Evolutionary conservation across 2,888 invertebrate genomes (phyloP).

Genomic region (Cryptocheilus praepositus): DNA sequence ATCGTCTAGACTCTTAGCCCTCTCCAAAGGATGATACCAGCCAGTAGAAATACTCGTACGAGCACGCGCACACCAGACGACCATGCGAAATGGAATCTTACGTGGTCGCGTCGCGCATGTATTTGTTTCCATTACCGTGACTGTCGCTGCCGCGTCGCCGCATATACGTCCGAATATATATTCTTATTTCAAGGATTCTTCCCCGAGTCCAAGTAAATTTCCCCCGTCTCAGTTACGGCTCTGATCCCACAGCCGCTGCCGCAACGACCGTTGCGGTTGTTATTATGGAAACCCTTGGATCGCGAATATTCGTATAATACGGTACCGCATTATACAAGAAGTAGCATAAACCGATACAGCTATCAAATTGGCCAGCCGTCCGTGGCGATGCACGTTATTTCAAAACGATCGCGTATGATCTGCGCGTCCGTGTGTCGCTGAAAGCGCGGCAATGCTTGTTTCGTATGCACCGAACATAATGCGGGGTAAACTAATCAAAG

Average conservation of each 20-base stretch:
- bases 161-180: constrained; percentile 9
- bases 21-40: constrained; percentile 1
- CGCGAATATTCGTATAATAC: constrained; percentile 25
- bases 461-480: too few species aligned
- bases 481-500: too few species aligned
- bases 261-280: constrained; percentile 23
- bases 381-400: too few species aligned
- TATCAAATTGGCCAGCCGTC: too few species aligned
- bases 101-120: constrained; percentile 4
- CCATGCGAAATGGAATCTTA: constrained; percentile 13
- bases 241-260: constrained; percentile 5
- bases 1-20: background rate
- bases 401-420: too few species aligned
- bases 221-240: constrained; percentile 5
- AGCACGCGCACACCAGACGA: background rate
- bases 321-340: constrained; percentile 8
- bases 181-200: constrained; percentile 24
- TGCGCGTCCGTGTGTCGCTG: too few species aligned
- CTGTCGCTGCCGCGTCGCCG: constrained; percentile 2
- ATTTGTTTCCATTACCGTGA: constrained; percentile 9
- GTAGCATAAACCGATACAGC: background rate
- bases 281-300: constrained; percentile 35
- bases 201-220: constrained; percentile 9
- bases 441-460: too few species aligned
- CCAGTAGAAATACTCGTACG: background rate